Evolutionary conservation across 2,113 vertebrate genomes (phyloP).

Genomic region (Atractosteus spatula): DNA sequence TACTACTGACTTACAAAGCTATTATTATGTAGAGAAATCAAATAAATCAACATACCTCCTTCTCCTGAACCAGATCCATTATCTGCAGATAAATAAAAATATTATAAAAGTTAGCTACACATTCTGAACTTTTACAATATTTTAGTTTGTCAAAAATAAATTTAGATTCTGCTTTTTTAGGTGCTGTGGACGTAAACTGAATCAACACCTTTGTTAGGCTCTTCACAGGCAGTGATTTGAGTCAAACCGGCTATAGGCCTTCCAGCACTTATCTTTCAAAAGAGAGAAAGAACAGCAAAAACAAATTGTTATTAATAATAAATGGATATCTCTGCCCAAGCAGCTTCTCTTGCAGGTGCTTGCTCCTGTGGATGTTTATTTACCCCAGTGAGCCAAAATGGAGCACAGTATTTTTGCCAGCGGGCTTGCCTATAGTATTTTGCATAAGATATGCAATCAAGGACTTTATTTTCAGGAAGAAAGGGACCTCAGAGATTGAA

Average conservation of each 20-base stretch:
- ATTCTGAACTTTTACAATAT: not conserved
- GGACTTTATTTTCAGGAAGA: too few species aligned
- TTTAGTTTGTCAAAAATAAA: not conserved
- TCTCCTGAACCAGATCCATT: conserved; percentile 88
- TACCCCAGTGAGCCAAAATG: not conserved
- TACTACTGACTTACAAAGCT: too few species aligned
- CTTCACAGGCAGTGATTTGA: not conserved
- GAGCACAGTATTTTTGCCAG: too few species aligned
- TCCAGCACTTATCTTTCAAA: not conserved
- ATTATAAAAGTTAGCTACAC: not conserved
- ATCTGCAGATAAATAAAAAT: conserved; percentile 58
- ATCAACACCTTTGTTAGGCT: not conserved
- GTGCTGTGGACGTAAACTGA: not conserved
- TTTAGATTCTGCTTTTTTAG: not conserved
- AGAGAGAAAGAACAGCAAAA: not conserved
- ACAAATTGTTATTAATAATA: not conserved
- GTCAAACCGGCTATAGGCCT: conserved; percentile 3
- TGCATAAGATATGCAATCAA: too few species aligned
- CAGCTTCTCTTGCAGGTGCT: too few species aligned
- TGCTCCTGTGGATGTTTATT: too few species aligned
- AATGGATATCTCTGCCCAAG: too few species aligned
- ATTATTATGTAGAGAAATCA: not conserved
- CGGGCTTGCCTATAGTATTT: too few species aligned
- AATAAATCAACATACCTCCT: conserved; percentile 70
- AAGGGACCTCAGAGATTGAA: too few species aligned